Evolutionary conservation across 2,888 invertebrate species (phyloP).

Genomic region (Drosophila yooni): DNA sequence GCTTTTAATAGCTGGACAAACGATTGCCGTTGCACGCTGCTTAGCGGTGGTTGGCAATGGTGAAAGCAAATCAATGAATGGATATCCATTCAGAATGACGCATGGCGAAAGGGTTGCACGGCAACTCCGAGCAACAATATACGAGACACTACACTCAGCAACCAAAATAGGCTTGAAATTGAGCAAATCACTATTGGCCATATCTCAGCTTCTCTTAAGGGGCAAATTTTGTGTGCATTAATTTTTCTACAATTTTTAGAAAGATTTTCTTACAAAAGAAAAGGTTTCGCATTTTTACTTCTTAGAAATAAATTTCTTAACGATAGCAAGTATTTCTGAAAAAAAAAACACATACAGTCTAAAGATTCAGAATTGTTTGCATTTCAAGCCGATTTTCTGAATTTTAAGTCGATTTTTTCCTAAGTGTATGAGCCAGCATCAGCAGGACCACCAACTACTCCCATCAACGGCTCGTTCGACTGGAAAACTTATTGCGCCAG

Average conservation of each 20-base stretch:
- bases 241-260: background rate
- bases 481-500: constrained; percentile 80
- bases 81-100: constrained; percentile 54
- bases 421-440: background rate
- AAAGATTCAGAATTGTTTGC: background rate
- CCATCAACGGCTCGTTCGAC: constrained; percentile 68
- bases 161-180: background rate
- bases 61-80: constrained; percentile 74
- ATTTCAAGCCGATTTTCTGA: background rate
- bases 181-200: background rate
- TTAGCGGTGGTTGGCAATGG: constrained; percentile 55
- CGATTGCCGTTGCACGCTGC: constrained; percentile 21
- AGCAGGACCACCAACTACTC: constrained; percentile 37
- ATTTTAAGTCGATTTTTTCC: background rate
- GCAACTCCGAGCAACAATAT: constrained; percentile 22
- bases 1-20: constrained; percentile 58
- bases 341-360: background rate
- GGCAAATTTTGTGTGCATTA: background rate
- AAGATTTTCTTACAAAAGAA: background rate
- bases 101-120: constrained; percentile 36
- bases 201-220: background rate
- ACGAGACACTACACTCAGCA: constrained; percentile 28
- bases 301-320: background rate
- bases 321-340: background rate
- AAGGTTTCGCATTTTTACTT: background rate